Conservation (phyloP, 2,888 invertebrate species). For the Eumerus sabulonum region DNA sequence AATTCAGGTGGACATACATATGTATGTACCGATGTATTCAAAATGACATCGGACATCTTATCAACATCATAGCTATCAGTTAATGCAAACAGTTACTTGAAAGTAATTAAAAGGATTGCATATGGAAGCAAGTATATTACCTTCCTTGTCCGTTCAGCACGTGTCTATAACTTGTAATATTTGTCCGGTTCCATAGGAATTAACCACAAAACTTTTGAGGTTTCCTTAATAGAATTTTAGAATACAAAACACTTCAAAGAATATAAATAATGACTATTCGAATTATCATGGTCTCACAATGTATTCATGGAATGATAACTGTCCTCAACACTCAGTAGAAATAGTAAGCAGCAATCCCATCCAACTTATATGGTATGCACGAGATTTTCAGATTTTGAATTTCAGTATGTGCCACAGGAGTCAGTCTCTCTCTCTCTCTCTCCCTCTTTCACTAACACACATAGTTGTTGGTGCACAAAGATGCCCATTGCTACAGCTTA, state of each 20-base stretch:
- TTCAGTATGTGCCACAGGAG: slow-evolving; percentile 52
- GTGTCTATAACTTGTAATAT: too few species aligned
- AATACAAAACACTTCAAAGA: slow-evolving; percentile 77
- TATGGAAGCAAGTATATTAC: slow-evolving; percentile 1
- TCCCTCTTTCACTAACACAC: too few species aligned
- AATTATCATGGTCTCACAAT: slow-evolving; percentile 74
- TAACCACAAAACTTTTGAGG: slow-evolving; percentile 56
- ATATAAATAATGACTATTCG: slow-evolving; percentile 78
- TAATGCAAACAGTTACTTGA: too few species aligned
- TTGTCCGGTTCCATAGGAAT: not conserved
- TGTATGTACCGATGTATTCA: too few species aligned
- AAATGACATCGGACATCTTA: too few species aligned
- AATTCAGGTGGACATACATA: too few species aligned
- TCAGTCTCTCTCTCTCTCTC: slow-evolving; percentile 17
- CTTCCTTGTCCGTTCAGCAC: too few species aligned
- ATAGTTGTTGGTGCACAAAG: slow-evolving; percentile 39
- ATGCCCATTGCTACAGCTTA: slow-evolving; percentile 14
- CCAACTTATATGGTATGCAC: slow-evolving; percentile 68
- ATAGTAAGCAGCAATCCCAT: slow-evolving; percentile 46
- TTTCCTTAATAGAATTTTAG: slow-evolving; percentile 78
- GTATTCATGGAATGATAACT: slow-evolving; percentile 70
- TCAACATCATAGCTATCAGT: too few species aligned
- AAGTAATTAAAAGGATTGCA: too few species aligned
- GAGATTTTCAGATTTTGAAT: slow-evolving; percentile 68
- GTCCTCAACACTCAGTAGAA: slow-evolving; percentile 64